Evolutionary conservation across 2,113 vertebrate genomes (phyloP).

Genomic region (Suricata suricatta): DNA sequence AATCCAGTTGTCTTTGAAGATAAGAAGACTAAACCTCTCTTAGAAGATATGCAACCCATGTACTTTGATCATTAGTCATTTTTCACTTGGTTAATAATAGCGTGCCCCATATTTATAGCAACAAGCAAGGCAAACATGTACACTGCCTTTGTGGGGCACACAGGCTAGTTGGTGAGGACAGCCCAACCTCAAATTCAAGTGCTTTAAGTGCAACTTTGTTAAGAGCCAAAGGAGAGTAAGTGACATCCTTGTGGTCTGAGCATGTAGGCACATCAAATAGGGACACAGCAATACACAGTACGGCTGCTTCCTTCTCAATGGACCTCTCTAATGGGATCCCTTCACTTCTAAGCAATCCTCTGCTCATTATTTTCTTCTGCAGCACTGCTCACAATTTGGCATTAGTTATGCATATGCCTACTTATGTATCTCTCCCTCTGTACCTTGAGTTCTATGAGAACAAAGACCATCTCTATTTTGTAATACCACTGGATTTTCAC

Average conservation of each 20-base stretch:
- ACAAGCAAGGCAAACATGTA: background rate
- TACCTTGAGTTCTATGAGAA: background rate
- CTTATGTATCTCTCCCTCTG: background rate
- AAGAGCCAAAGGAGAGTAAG: background rate
- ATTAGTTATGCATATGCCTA: background rate
- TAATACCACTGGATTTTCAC: background rate
- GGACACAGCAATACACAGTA: accelerated
- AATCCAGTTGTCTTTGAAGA: conserved; percentile 11
- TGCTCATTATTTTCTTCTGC: background rate
- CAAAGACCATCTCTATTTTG: background rate
- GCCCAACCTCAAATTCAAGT: background rate
- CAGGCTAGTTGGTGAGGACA: background rate
- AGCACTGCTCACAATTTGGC: background rate
- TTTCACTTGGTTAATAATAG: background rate
- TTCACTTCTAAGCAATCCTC: background rate
- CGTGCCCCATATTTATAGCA: background rate
- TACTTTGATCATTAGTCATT: background rate
- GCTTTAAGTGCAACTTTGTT: background rate
- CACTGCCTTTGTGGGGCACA: background rate
- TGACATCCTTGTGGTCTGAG: background rate
- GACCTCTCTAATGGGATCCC: background rate
- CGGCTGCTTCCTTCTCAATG: background rate
- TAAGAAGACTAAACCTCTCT: background rate
- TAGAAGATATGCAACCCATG: background rate
- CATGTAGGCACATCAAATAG: background rate